These are phyloP conservation scores for Gymnosoma rotundatum DNA, from an alignment of 2,888 invertebrate genomes.

Conservation along the genomic window DNA sequence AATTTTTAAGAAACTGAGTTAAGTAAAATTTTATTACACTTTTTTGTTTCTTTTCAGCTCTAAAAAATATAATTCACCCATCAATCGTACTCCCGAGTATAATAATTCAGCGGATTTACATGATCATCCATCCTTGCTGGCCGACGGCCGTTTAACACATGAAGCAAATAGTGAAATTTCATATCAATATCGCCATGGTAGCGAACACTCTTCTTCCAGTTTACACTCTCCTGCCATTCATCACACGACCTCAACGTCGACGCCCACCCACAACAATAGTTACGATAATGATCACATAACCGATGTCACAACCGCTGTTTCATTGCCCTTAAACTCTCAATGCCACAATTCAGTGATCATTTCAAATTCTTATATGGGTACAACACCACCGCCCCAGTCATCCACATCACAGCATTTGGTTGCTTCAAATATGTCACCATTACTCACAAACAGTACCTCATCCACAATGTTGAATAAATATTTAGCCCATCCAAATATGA, in stretches of 20 bases:
- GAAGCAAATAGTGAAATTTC: constrained; percentile 71
- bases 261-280: constrained; percentile 66
- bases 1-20: constrained; percentile 45
- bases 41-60: constrained; percentile 72
- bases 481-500: constrained; percentile 79
- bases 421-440: constrained; percentile 77
- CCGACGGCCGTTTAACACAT: constrained; percentile 76
- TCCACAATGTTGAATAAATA: constrained; percentile 80
- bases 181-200: constrained; percentile 78
- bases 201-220: constrained; percentile 79
- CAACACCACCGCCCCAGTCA: constrained; percentile 61
- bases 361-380: constrained; percentile 55
- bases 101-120: constrained; percentile 77
- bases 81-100: constrained; percentile 76
- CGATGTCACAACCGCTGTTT: constrained; percentile 71
- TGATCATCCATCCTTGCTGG: constrained; percentile 74
- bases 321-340: constrained; percentile 71
- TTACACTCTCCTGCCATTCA: constrained; percentile 80
- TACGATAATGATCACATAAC: constrained; percentile 61
- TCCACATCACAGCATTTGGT: constrained; percentile 68
- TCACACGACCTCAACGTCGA: constrained; percentile 70
- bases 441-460: constrained; percentile 79
- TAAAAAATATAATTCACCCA: constrained; percentile 77
- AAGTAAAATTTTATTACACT: neutral
- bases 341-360: constrained; percentile 68